Evolutionary conservation across 2,888 invertebrate species (phyloP), one percentile per base, ranked within the genome.

Genomic region (Dugesia japonica): DNA sequence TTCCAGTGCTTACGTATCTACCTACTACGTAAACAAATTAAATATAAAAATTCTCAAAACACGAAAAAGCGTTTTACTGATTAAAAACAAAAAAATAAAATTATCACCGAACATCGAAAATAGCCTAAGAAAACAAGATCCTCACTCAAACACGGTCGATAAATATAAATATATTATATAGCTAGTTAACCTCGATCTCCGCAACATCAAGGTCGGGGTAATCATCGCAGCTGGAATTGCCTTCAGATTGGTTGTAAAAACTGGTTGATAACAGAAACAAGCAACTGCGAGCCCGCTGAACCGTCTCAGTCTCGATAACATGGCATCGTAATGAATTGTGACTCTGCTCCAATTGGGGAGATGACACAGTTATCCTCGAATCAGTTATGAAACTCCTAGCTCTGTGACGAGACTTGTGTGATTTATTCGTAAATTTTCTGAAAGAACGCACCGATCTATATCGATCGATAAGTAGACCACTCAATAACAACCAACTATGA

Each of bases 21-120:
- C n/a, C n/a, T n/a, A n/a, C n/a, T n/a, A n/a, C n/a, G n/a, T n/a
- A n/a, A n/a, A n/a, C n/a, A n/a, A n/a, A n/a, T n/a, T n/a, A n/a
- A n/a, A n/a, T n/a, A n/a, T n/a, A n/a, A n/a, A n/a, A n/a, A n/a
- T n/a, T n/a, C n/a, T n/a, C n/a, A 75, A 26, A 74, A 26, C 38
- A 26, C 26, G 38, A 31, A 76, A 23, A 27, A 33, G 31, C 26
- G 28, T 38, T 74, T 1, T 28, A 26, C 26, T 26, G 23, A 31
- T 72, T 76, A 73, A 72, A 26, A 73, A 72, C 23, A 56, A 56
- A 56, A 56, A 9, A 31, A 31, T 7, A 31, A 7, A n/a, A n/a
- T n/a, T 7, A 56, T 56, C 56, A 56, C 56, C 56, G 56, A 56
- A 56, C 56, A 56, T 56, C 56, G 56, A 56, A 56, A 56, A 56